phyloP scores from a whole-genome alignment of 1,140 invertebrate species.

The Fragariocoptes setiger region DNA sequence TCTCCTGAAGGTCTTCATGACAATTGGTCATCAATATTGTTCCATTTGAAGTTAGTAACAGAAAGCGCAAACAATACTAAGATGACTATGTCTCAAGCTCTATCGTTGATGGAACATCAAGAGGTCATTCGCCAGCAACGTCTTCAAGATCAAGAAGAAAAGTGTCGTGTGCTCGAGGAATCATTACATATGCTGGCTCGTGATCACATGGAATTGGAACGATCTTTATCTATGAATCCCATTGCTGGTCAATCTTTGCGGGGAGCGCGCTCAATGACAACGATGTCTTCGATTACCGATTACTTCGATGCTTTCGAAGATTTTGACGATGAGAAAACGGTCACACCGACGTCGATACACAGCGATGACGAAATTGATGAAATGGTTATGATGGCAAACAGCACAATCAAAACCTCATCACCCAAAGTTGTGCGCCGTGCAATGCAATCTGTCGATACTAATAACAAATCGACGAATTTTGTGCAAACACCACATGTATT shows the following conservation, averaged over 20 bases:
- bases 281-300: conserved; percentile 28
- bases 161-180: conserved; percentile 30
- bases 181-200: conserved; percentile 29
- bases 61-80: conserved; percentile 25
- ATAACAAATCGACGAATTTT: no score
- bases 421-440: no score
- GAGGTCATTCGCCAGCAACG: conserved; percentile 20
- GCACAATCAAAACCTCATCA: no score
- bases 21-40: conserved; percentile 4
- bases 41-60: conserved; percentile 21
- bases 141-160: conserved; percentile 23
- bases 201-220: conserved; percentile 32
- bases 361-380: conserved; percentile 1
- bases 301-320: conserved; percentile 27
- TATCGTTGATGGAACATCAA: conserved; percentile 22
- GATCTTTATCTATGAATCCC: conserved; percentile 20
- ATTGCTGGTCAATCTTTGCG: conserved; percentile 11
- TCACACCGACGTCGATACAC: neutral
- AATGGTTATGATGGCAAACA: no score
- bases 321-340: conserved; percentile 14
- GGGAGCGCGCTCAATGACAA: conserved; percentile 10
- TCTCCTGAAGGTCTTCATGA: neutral
- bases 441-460: no score
- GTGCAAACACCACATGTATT: no score
- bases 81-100: conserved; percentile 16